Evolutionary conservation across 1,140 invertebrate genomes (phyloP).

Genomic region (Brachionus rotundiformis): DNA sequence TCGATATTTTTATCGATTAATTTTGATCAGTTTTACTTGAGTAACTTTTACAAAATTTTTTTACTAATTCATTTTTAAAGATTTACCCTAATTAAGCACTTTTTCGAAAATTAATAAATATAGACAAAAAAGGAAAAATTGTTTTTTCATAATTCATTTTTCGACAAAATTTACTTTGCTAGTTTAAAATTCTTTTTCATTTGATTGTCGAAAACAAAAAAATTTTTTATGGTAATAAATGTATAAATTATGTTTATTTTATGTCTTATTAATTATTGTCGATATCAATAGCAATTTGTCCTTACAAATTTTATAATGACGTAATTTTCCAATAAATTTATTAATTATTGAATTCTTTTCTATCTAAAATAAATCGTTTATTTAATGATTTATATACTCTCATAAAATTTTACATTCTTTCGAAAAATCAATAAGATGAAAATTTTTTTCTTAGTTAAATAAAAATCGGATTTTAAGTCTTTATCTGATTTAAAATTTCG

Average conservation of each 20-base stretch:
- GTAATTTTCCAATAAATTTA: background rate
- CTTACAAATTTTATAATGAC: background rate
- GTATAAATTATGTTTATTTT: slow-evolving; percentile 10
- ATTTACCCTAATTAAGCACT: background rate
- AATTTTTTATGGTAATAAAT: slow-evolving; percentile 5
- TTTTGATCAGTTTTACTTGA: no score
- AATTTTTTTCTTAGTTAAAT: no score
- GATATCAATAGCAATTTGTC: background rate
- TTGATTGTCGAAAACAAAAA: background rate
- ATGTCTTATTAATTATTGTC: background rate
- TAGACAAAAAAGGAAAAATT: background rate
- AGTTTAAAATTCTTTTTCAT: background rate
- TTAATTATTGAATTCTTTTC: no score
- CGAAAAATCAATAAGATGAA: no score
- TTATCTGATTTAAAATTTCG: no score
- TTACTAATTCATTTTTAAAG: background rate
- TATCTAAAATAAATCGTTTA: no score
- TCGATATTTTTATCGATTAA: background rate
- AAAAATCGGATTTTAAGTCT: no score
- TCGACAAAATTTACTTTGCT: background rate
- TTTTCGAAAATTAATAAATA: background rate
- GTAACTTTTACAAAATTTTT: no score
- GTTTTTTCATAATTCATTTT: background rate
- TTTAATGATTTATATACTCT: no score
- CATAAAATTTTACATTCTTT: no score